A percentile compares a stretch with the other conserved stretches of the same genome.
Evolutionary conservation across 2,888 invertebrate genomes (phyloP).

Genomic region (Teleogryllus oceanicus): DNA sequence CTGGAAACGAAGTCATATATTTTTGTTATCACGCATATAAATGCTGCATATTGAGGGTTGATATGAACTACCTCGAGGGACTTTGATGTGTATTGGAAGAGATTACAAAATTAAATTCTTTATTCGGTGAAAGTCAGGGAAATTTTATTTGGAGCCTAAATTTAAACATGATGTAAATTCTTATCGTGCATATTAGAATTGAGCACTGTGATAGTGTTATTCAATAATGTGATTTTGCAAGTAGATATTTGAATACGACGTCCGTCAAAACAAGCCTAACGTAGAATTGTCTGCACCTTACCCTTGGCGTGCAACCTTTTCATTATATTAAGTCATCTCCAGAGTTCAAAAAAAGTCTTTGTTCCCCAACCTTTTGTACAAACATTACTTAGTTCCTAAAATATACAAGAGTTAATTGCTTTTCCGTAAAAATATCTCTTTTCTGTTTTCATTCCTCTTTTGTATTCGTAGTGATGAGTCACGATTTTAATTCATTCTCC

Average conservation of each 20-base stretch:
- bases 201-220: too few species aligned
- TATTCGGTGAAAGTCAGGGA: not conserved
- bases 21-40: not conserved
- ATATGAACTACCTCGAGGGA: not conserved
- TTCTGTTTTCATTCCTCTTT: slow-evolving; percentile 4
- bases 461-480: not conserved
- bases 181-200: too few species aligned
- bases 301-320: not conserved
- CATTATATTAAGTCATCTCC: not conserved
- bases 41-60: not conserved
- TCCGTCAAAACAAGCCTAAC: too few species aligned
- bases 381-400: not conserved
- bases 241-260: too few species aligned
- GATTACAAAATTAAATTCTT: not conserved
- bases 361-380: not conserved
- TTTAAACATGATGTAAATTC: too few species aligned
- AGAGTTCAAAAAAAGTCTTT: not conserved
- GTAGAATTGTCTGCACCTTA: too few species aligned
- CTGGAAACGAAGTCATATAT: not conserved
- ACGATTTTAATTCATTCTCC: not conserved
- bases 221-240: too few species aligned
- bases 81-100: not conserved
- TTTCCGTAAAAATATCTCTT: not conserved
- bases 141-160: not conserved
- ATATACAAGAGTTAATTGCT: slow-evolving; percentile 1